phyloP scores from a whole-genome alignment of 2,888 invertebrate genomes.

The Caenorhabditis angaria region DNA sequence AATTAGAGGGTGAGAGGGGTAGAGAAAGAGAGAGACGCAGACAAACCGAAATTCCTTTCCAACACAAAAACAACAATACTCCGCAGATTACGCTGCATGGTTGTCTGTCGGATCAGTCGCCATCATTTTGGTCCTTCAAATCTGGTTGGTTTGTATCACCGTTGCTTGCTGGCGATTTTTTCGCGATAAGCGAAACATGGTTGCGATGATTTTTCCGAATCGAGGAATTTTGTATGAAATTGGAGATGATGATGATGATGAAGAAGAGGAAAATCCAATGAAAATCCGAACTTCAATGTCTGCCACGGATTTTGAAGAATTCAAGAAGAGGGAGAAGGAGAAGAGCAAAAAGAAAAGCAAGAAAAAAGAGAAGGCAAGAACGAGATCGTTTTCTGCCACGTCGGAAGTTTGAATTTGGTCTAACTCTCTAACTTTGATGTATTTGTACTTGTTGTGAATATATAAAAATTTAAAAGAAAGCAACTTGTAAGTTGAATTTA shows the following conservation, averaged over 20 bases:
- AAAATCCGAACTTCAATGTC: constrained; percentile 40
- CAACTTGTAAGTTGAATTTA: too few relatives aligned
- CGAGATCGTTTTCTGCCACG: constrained; percentile 35
- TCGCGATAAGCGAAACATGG: constrained; percentile 34
- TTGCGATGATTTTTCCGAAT: not conserved
- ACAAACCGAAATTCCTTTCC: not conserved
- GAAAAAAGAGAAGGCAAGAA: constrained; percentile 27
- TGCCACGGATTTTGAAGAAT: constrained; percentile 26
- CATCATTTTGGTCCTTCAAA: constrained; percentile 57
- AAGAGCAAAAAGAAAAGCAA: too few relatives aligned
- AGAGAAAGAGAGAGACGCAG: not conserved
- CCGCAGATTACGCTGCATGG: constrained; percentile 56
- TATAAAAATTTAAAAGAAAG: too few relatives aligned
- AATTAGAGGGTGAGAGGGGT: not conserved
- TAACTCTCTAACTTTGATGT: too few relatives aligned
- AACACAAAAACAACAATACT: too few relatives aligned
- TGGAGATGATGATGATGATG: not conserved
- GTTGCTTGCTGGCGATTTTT: constrained; percentile 57
- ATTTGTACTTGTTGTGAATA: too few relatives aligned
- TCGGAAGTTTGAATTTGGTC: constrained; percentile 33
- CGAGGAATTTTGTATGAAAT: not conserved
- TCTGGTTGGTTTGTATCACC: constrained; percentile 66
- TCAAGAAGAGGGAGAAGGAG: constrained; percentile 10
- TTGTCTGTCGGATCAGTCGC: constrained; percentile 55
- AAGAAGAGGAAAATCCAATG: not conserved